These are phyloP conservation scores for Dicyema japonicum DNA, from an alignment of 1,140 invertebrate species.

Conservation along the genomic window DNA sequence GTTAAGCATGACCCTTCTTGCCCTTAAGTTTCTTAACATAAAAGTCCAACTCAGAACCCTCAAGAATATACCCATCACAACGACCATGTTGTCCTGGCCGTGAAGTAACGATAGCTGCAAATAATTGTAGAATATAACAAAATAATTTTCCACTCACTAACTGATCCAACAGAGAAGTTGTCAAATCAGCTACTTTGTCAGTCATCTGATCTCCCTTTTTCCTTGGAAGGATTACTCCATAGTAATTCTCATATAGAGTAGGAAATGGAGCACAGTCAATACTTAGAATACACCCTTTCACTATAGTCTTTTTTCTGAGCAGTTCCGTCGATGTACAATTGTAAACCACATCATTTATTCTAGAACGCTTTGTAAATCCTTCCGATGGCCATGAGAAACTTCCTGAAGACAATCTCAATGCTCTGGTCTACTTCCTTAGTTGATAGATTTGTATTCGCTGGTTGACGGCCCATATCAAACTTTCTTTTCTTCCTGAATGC, in stretches of 20 bases:
- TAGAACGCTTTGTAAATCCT: constrained; percentile 58
- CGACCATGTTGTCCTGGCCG: constrained; percentile 80
- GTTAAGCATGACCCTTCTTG: too few species aligned
- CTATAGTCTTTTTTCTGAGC: constrained; percentile 88
- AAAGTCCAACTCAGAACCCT: constrained; percentile 96
- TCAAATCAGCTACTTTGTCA: too few species aligned
- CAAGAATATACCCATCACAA: constrained; percentile 78
- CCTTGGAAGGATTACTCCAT: constrained; percentile 57
- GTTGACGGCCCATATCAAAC: constrained; percentile 80
- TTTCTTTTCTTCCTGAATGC: constrained; percentile 90
- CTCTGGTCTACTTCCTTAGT: constrained; percentile 59
- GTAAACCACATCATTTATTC: constrained; percentile 96
- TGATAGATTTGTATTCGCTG: constrained; percentile 73
- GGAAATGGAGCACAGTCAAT: constrained; percentile 91
- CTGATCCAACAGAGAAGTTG: constrained; percentile 71
- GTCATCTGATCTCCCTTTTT: constrained; percentile 83
- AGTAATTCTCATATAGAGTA: constrained; percentile 91
- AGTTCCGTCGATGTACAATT: constrained; percentile 85
- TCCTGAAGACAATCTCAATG: constrained; percentile 64
- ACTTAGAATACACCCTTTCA: constrained; percentile 82
- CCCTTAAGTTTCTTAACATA: constrained; percentile 71
- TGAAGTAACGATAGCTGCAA: constrained; percentile 39
- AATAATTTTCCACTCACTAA: constrained; percentile 69
- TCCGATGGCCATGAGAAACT: constrained; percentile 93
- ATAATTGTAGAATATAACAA: too few species aligned